Evolutionary conservation across 2,113 vertebrate species (phyloP), one percentile per base, ranked within the genome.

Genomic region (Odontophorus gujanensis): DNA sequence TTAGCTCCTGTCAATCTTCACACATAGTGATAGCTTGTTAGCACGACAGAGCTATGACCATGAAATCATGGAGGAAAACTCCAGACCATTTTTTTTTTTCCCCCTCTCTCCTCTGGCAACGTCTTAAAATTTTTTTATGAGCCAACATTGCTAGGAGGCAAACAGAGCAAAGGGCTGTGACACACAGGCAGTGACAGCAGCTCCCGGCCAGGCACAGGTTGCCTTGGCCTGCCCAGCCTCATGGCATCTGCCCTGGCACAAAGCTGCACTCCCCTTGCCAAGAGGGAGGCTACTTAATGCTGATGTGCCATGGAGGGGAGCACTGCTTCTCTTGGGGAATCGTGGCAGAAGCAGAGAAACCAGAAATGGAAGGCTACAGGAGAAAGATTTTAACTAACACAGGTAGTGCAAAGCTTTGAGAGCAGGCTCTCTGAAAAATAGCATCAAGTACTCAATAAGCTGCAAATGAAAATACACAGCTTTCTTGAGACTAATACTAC

Each of bases 231-330:
- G 63, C 61, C 11, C 66, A 55, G 30, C 48, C 57, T 38, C 38
- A 47, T 0, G 0, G 40, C 32, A 82, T 5, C 13, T 69, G 57
- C 50, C 34, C 25, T 3, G 20, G 65, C 21, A n/a, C 14, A 3
- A 38, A 65, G 67, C 67, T 18, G 12, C 0, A 0, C 38, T 21
- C 7, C 62, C 63, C 53, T 58, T 51, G 25, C 55, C 77, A 28
- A 72, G 21, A 51, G 14, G 38, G 7, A 68, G 30, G 7, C 25
- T 55, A 0, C 79, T 71, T 24, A 16, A 67, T 50, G 15, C 2
- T 36, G 30, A 26, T 36, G 7, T 58, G 40, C 40, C 51, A 67
- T 32, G n/a, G 40, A 85, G 40, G 0, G 1, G 34, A 63, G 34
- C 5, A 24, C 53, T 12, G 8, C 87, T 43, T n/a, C 72, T 26